phyloP scores from a whole-genome alignment of 2,797 vertebrate species.

The Malacoctenus gilli region DNA sequence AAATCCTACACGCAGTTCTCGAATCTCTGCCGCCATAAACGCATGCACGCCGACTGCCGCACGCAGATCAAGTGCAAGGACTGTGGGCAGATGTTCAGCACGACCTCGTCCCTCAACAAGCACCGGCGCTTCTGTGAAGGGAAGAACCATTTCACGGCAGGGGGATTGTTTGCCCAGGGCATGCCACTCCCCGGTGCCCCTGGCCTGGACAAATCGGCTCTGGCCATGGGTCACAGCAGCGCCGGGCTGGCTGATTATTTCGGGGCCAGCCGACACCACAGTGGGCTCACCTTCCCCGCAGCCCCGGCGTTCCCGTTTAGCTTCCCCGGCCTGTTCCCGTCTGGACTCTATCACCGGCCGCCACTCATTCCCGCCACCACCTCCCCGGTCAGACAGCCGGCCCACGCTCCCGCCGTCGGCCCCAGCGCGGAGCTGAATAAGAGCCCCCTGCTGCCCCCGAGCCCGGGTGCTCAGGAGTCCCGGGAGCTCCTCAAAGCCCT shows the following conservation, averaged over 20 bases:
- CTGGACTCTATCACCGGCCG: conserved; percentile 97
- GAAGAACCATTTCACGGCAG: conserved; percentile 98
- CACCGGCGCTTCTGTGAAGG: conserved; percentile 99
- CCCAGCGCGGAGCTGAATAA: conserved; percentile 79
- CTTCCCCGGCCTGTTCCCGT: conserved; percentile 97
- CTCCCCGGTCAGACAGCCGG: conserved; percentile 90
- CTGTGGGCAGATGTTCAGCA: conserved; percentile 99
- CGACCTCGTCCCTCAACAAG: conserved; percentile 99
- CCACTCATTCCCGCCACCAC: conserved; percentile 90
- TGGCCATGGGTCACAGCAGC: conserved; percentile 93
- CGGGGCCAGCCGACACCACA: conserved; percentile 94
- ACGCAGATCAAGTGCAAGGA: conserved; percentile 99
- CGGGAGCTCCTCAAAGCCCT: conserved; percentile 94
- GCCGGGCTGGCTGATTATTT: conserved; percentile 98
- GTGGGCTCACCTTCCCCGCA: conserved; percentile 96
- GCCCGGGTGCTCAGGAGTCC: conserved; percentile 90
- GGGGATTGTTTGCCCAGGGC: conserved; percentile 97
- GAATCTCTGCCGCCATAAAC: conserved; percentile 99
- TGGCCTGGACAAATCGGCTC: conserved; percentile 93
- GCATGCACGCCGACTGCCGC: conserved; percentile 99
- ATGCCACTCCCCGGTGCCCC: conserved; percentile 93
- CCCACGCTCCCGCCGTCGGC: conserved; percentile 75
- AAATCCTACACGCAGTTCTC: conserved; percentile 99
- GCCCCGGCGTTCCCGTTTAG: conserved; percentile 97
- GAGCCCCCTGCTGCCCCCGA: conserved; percentile 90